Percentiles rank a stretch among this genome's conserved stretches.
Evolutionary conservation across 2,888 invertebrate genomes (phyloP).

Genomic region (Anthrax anthrax): DNA sequence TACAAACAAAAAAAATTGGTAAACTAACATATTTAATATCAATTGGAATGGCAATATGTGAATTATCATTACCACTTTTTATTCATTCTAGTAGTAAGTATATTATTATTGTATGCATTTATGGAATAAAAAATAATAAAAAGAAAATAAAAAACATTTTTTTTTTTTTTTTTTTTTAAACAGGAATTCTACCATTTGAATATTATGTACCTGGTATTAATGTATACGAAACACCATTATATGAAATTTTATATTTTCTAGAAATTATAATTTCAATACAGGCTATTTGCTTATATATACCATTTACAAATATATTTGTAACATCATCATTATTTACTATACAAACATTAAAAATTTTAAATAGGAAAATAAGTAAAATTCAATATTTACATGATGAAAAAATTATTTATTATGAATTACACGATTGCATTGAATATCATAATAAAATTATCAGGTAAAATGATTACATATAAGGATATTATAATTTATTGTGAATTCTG

Average conservation of each 20-base stretch:
- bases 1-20: neutral
- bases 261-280: slow-evolving; percentile 11
- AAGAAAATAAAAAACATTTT: neutral
- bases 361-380: slow-evolving; percentile 12
- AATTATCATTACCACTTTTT: neutral
- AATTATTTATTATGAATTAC: slow-evolving; percentile 10
- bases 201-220: slow-evolving; percentile 1
- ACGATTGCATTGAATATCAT: slow-evolving; percentile 14
- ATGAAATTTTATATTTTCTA: slow-evolving; percentile 14
- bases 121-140: too few species aligned
- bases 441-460: slow-evolving; percentile 15
- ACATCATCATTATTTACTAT: slow-evolving; percentile 16
- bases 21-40: neutral
- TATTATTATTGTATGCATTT: too few species aligned
- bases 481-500: too few species aligned
- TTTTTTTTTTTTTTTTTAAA: neutral
- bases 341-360: slow-evolving; percentile 13
- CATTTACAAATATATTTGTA: slow-evolving; percentile 16
- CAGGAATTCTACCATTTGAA: neutral
- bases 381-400: slow-evolving; percentile 4
- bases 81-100: neutral
- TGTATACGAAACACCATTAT: slow-evolving; percentile 12
- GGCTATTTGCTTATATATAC: slow-evolving; percentile 13
- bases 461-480: neutral
- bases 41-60: neutral